Evolutionary conservation across 2,797 vertebrate genomes (phyloP).

Genomic region (Coregonus sp.): DNA sequence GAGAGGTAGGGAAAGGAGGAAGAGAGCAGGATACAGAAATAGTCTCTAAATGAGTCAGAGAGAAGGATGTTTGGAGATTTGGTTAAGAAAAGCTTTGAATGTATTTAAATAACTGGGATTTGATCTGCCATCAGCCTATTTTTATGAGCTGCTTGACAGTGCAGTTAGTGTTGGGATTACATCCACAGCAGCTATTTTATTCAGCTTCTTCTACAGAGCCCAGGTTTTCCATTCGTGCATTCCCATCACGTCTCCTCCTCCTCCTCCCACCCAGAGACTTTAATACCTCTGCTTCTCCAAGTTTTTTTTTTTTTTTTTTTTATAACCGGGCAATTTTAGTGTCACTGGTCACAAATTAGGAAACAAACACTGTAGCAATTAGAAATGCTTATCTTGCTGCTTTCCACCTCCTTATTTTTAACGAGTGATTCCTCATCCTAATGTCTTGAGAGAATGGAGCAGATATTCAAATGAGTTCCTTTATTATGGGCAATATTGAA

Average conservation of each 20-base stretch:
- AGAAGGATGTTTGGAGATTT: conserved; percentile 66
- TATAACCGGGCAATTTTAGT: conserved; percentile 61
- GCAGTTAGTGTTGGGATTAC: conserved; percentile 79
- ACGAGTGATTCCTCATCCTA: conserved; percentile 69
- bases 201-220: conserved; percentile 65
- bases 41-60: conserved; percentile 65
- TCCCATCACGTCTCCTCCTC: conserved; percentile 60
- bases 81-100: conserved; percentile 78
- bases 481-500: conserved; percentile 72
- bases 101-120: conserved; percentile 76
- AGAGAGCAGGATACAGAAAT: conserved; percentile 52
- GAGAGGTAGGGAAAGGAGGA: conserved; percentile 1
- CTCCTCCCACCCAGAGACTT: conserved; percentile 50
- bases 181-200: conserved; percentile 70
- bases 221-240: conserved; percentile 66
- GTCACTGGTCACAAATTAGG: conserved; percentile 70
- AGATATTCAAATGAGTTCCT: conserved; percentile 78
- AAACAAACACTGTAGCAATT: conserved; percentile 76
- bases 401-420: conserved; percentile 56
- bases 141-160: conserved; percentile 81
- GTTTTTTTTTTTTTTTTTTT: conserved; percentile 57
- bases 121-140: conserved; percentile 79
- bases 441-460: conserved; percentile 66
- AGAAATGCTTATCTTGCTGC: conserved; percentile 69
- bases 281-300: conserved; percentile 59